Evolutionary conservation across 2,113 vertebrate genomes (phyloP), one percentile per base, ranked within the genome.

Genomic region (Bucco capensis): DNA sequence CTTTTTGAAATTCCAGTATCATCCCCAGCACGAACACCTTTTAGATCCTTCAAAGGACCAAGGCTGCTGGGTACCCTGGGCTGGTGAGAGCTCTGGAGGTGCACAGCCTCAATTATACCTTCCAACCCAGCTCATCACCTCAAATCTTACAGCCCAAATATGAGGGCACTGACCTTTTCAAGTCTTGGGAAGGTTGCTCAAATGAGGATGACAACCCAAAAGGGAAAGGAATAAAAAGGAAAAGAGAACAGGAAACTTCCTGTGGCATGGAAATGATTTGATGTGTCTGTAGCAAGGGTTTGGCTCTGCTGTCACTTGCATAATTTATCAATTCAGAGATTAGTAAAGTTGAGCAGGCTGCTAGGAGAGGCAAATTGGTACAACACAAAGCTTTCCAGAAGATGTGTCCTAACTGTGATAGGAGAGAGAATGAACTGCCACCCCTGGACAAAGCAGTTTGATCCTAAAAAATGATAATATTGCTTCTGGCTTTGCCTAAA

Each of bases 1-100:
- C 93, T 87, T 93, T 84, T 87, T 82, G 75, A 95, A 91, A 93
- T 92, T 92, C 91, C 89, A 87, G 47, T 82, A 46, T 50, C 66
- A n/a, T 85, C 74, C 58, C 58, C 74, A 73, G 31, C 78, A 54
- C 0, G 1, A 81, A 8, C 84, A 89, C 82, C 78, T 89, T 92
- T 82, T 42, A 92, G 93, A 89, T 69, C 85, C 67, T 93, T 79
- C 95, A 85, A 85, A 87, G 74, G 74, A 31, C 75, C 71, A 8
- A 78, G 50, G 87, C 84, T 91, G 81, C 62, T 2, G 14, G 28
- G 0, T 49, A 86, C 17, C 49, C 61, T 0, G 7, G 46, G 71
- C 81, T 81, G 70, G 78, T 91, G 87, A 82, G 53, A 42, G 31
- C 89, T 79, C 81, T 47, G 1, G 4, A 69, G 33, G 49, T 75